A percentile compares a stretch with the other conserved stretches of the same genome.
These are phyloP conservation scores for Pseudorectes ferrugineus DNA, from an alignment of 2,113 vertebrate species.

Conservation along the genomic window DNA sequence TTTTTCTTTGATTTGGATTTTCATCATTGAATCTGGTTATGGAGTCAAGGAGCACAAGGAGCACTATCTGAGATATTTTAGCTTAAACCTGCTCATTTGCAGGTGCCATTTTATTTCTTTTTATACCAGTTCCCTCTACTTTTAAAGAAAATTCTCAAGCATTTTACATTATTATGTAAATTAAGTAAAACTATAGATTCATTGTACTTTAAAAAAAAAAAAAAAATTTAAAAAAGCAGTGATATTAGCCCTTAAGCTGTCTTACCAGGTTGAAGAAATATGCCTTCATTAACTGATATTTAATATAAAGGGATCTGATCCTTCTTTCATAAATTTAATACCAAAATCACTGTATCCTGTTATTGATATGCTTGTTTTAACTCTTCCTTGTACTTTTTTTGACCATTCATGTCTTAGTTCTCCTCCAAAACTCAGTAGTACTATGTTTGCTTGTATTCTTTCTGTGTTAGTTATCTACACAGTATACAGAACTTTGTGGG, in stretches of 20 bases:
- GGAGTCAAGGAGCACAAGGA: background rate
- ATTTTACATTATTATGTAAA: background rate
- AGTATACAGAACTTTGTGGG: background rate
- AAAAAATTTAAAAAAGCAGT: background rate
- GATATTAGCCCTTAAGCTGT: background rate
- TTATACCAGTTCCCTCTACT: background rate
- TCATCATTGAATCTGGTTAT: background rate
- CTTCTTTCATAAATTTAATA: background rate
- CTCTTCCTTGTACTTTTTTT: background rate
- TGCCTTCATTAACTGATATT: background rate
- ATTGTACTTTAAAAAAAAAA: background rate
- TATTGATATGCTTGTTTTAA: background rate
- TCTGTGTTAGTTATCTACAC: background rate
- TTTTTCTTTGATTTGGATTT: no score
- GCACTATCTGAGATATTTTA: background rate
- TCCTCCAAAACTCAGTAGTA: background rate
- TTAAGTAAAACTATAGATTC: background rate
- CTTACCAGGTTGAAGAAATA: background rate
- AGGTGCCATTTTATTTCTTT: background rate
- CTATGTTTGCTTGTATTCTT: background rate
- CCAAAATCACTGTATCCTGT: background rate
- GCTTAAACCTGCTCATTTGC: background rate
- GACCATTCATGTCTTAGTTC: background rate
- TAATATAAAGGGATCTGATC: background rate
- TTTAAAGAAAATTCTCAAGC: background rate